Base-by-base conservation (phyloP, 2,888 invertebrate genomes). In the Eupeodes latifasciatus region DNA sequence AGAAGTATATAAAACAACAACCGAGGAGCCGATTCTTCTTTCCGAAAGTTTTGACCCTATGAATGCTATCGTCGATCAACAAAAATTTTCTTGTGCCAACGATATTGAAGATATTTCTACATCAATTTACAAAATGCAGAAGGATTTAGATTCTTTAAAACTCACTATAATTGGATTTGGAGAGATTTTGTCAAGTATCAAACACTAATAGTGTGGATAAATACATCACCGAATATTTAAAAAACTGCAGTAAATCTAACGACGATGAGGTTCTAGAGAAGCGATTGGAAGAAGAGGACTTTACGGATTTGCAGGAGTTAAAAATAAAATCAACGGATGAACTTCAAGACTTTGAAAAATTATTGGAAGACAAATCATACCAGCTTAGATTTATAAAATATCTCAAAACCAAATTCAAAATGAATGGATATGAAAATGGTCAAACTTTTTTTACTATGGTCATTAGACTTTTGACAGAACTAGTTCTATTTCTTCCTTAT, bases 401-500 rank as follows among this genome's bases (percentile, higher is more conserved):
- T 51, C n/a, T n/a, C 51, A 51, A 51, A 51, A 51, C 11, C 57
- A 14, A 57, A 34, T 12, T 57, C 34, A 12, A 5, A 27, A 34
- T 34, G 12, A 34, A 57, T 2, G 10, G 9, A 9, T 9, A 27
- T 14, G 57, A 34, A 57, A 57, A 57, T 34, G 57, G 57, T 14
- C 57, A 57, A 57, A 57, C 27, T 6, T 34, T 57, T 57, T 57
- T 57, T 14, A 57, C 57, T 2, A 57, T 34, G 59, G 59, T 66
- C 5, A 27, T 66, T 16, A 6, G 47, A 5, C 14, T 66, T 12
- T 66, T 66, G 14, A 49, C 66, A 0, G 62, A 62, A 16, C 40
- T 44, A 19, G 10, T 16, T 44, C 44, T 62, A 5, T 62, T 62
- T 44, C 44, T 62, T 44, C 62, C 16, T 11, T 62, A 62, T 19